Percentiles rank a stretch among this genome's conserved stretches.
Evolutionary conservation across 2,797 vertebrate species (phyloP).

Genomic region (Fistularia commersonii): DNA sequence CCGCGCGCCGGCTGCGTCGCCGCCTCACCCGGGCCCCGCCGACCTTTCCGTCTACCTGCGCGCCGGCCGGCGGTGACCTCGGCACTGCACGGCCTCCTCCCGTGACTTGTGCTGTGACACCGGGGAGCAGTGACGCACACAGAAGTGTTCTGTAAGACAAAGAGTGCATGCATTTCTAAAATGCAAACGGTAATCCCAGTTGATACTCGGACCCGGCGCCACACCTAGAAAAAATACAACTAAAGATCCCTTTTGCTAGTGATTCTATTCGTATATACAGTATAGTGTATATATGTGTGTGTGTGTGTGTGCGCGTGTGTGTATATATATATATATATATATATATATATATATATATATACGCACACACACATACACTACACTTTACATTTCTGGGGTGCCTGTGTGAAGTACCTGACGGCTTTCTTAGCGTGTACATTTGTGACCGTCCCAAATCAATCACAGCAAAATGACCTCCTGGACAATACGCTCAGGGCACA

Average conservation of each 20-base stretch:
- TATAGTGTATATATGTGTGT: slow-evolving; percentile 31
- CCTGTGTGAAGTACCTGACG: slow-evolving; percentile 67
- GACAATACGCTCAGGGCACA: slow-evolving; percentile 74
- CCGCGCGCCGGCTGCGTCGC: too few relatives aligned
- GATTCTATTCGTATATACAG: slow-evolving; percentile 49
- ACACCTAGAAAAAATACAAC: slow-evolving; percentile 52
- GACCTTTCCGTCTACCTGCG: too few relatives aligned
- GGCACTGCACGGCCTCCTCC: slow-evolving; percentile 30
- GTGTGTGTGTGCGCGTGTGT: slow-evolving; percentile 54
- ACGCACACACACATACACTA: slow-evolving; percentile 29
- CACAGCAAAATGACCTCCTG: slow-evolving; percentile 63
- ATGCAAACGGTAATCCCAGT: slow-evolving; percentile 75
- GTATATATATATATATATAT: slow-evolving; percentile 49
- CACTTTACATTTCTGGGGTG: slow-evolving; percentile 64
- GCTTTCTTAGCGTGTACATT: slow-evolving; percentile 68
- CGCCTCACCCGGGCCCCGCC: too few relatives aligned
- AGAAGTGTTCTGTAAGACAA: slow-evolving; percentile 76
- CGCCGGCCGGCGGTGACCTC: slow-evolving; percentile 26
- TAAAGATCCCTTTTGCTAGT: slow-evolving; percentile 66
- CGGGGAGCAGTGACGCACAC: slow-evolving; percentile 69
- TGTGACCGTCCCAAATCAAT: slow-evolving; percentile 64
- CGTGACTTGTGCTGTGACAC: slow-evolving; percentile 69
- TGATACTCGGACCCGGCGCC: slow-evolving; percentile 55
- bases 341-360: slow-evolving; percentile 51
- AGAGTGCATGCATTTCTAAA: slow-evolving; percentile 82